Evolutionary conservation across 2,797 vertebrate genomes (phyloP).

Genomic region (Peromyscus eremicus): DNA sequence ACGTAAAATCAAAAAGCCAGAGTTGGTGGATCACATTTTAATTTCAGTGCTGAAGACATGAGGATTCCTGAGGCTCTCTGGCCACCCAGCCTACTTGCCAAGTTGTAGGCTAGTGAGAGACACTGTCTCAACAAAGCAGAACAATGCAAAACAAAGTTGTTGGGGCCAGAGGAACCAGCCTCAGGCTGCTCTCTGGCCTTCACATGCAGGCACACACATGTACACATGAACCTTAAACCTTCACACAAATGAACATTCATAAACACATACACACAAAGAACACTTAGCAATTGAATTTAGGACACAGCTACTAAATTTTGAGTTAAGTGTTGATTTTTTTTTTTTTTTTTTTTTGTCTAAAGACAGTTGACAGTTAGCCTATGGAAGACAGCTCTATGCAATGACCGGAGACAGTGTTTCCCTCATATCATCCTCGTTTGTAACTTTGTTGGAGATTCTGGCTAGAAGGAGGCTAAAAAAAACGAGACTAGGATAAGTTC

Average conservation of each 20-base stretch:
- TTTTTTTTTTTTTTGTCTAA: background rate
- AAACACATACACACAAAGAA: background rate
- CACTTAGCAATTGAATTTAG: background rate
- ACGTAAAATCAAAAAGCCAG: background rate
- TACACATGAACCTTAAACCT: background rate
- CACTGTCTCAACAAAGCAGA: background rate
- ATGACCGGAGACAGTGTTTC: background rate
- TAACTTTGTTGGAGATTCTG: background rate
- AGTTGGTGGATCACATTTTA: background rate
- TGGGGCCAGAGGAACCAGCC: background rate
- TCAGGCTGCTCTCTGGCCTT: background rate
- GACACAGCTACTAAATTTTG: slow-evolving; percentile 19
- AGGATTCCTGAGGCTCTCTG: background rate
- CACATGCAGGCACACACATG: background rate
- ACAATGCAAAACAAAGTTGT: background rate
- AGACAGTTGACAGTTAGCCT: background rate
- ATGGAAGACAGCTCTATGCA: background rate
- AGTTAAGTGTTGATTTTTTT: background rate
- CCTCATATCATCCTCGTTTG: background rate
- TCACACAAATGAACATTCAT: background rate
- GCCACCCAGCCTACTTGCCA: background rate
- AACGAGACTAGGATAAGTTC: background rate
- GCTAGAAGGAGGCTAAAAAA: background rate
- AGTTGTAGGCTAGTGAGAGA: background rate
- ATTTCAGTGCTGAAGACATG: background rate